Evolutionary conservation across 2,113 vertebrate genomes (phyloP).

Genomic region (Toxotes chatareus): DNA sequence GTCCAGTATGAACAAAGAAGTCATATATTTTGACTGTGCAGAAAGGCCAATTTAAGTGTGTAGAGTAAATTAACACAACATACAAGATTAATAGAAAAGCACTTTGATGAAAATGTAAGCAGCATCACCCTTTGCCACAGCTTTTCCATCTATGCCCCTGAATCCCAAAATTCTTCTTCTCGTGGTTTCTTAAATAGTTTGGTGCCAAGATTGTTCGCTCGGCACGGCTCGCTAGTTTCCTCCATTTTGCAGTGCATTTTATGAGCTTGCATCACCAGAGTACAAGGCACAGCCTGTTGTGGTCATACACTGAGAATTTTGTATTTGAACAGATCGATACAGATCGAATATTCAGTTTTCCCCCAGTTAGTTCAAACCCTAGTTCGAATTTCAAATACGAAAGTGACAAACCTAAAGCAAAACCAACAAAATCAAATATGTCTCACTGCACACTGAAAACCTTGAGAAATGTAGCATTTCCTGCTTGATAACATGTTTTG

Average conservation of each 20-base stretch:
- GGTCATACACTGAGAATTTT: neutral
- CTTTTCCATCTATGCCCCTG: no score
- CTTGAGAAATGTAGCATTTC: neutral
- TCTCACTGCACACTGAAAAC: neutral
- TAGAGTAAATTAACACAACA: no score
- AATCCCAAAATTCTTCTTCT: no score
- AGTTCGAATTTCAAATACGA: conserved; percentile 3
- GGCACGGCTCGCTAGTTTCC: no score
- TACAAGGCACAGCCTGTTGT: neutral
- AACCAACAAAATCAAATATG: neutral
- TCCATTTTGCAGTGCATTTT: no score
- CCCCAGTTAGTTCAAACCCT: neutral
- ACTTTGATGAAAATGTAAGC: no score
- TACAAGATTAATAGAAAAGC: no score
- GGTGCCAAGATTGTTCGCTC: no score
- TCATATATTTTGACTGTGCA: neutral
- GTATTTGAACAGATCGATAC: neutral
- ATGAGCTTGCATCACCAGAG: neutral
- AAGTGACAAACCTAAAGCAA: neutral
- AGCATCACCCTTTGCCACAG: no score
- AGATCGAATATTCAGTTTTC: neutral
- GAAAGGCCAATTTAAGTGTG: no score
- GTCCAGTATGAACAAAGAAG: neutral
- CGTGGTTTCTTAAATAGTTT: no score
- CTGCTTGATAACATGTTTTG: neutral